Conservation (phyloP, 2,888 invertebrate genomes). For the Drosophila niveifrons region DNA sequence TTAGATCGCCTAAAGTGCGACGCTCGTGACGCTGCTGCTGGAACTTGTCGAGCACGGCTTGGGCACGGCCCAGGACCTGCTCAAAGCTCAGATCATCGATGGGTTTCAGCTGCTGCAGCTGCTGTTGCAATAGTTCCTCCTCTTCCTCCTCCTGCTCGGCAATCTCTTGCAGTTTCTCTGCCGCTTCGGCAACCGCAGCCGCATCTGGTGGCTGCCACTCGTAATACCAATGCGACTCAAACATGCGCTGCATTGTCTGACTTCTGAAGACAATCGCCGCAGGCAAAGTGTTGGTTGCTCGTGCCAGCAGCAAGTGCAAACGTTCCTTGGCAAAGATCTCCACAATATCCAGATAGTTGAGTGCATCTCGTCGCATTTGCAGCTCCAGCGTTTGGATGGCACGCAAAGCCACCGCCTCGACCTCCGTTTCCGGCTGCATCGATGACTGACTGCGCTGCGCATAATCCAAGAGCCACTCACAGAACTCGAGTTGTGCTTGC, state of each 20-base stretch:
- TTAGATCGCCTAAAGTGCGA: slow-evolving; percentile 31
- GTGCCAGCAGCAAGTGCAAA: slow-evolving; percentile 49
- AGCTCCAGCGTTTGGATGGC: slow-evolving; percentile 70
- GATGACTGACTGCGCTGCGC: slow-evolving; percentile 62
- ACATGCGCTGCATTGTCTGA: slow-evolving; percentile 33
- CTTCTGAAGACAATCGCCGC: slow-evolving; percentile 73
- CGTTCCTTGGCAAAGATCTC: slow-evolving; percentile 73
- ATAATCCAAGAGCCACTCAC: slow-evolving; percentile 77
- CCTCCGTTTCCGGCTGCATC: slow-evolving; percentile 50
- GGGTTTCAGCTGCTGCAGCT: not conserved
- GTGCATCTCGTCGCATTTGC: slow-evolving; percentile 37
- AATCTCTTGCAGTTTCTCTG: not conserved
- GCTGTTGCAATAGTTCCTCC: not conserved
- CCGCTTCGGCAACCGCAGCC: not conserved
- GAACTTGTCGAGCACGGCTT: slow-evolving; percentile 31
- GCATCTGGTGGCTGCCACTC: slow-evolving; percentile 37
- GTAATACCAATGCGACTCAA: slow-evolving; percentile 54
- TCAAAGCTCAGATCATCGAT: slow-evolving; percentile 27
- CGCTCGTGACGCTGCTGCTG: slow-evolving; percentile 19
- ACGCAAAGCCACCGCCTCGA: slow-evolving; percentile 70
- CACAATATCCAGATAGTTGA: slow-evolving; percentile 78
- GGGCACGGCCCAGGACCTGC: slow-evolving; percentile 44
- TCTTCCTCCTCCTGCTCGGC: not conserved
- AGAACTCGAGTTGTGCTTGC: slow-evolving; percentile 33
- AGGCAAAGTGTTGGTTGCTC: slow-evolving; percentile 45